A percentile compares a stretch with the other conserved stretches of the same genome.
Conservation (phyloP, 2,113 vertebrate species). For the Aegithalos caudatus region DNA sequence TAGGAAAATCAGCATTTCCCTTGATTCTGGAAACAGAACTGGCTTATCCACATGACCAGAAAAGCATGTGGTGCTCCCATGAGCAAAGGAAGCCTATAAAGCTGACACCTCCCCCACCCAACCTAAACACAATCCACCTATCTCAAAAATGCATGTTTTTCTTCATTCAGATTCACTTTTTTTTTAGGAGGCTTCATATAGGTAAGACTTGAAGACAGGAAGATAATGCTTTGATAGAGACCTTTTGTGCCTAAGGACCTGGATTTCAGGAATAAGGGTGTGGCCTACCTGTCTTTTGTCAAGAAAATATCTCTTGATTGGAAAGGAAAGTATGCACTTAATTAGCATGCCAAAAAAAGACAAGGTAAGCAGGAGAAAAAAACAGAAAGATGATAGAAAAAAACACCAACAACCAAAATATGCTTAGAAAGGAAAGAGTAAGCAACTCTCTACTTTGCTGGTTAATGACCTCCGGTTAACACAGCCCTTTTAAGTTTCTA, state of each 20-base stretch:
- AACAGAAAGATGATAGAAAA: not conserved
- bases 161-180: not conserved
- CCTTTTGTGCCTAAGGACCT: not conserved
- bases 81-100: not conserved
- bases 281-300: not conserved
- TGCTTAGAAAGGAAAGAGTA: not conserved
- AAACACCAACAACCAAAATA: not conserved
- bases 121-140: not conserved
- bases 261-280: not conserved
- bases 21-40: not conserved
- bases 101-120: not conserved
- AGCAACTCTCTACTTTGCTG: not conserved
- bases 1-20: not conserved
- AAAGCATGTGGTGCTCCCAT: not conserved
- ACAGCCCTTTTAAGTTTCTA: not conserved
- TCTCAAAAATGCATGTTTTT: not conserved
- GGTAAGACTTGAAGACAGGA: not conserved
- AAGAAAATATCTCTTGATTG: not conserved
- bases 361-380: not conserved
- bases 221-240: not conserved
- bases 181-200: not conserved
- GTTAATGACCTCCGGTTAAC: not conserved
- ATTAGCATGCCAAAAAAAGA: not conserved
- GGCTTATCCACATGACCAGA: not conserved
- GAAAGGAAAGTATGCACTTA: not conserved